Percentiles rank a stretch among this genome's conserved stretches.
These are phyloP conservation scores for Rhagophthalmus giganteus DNA, from an alignment of 2,888 invertebrate species.

Conservation along the genomic window DNA sequence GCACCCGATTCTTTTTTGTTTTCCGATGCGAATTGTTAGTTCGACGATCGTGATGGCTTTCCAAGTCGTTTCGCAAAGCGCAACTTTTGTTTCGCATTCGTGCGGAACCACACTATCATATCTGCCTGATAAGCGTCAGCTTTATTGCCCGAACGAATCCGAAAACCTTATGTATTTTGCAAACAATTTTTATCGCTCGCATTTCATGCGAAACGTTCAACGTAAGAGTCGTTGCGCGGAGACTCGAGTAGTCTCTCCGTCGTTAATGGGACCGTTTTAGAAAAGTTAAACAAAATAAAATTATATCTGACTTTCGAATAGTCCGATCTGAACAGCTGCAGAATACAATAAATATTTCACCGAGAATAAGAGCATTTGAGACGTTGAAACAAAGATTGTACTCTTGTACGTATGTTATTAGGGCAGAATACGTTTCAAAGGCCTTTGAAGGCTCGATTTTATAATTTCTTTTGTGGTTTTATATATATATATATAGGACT, in stretches of 20 bases:
- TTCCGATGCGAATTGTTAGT: neutral
- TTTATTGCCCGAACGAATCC: constrained; percentile 28
- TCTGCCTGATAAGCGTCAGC: constrained; percentile 18
- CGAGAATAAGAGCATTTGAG: constrained; percentile 23
- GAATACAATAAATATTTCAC: constrained; percentile 30
- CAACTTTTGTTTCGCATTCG: neutral
- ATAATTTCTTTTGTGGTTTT: constrained; percentile 23
- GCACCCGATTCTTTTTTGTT: neutral
- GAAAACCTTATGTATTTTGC: constrained; percentile 21
- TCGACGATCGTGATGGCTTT: neutral
- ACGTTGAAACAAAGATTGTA: constrained; percentile 27
- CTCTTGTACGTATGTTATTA: constrained; percentile 10
- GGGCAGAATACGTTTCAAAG: constrained; percentile 21
- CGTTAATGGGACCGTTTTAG: no score
- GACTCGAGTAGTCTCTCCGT: no score
- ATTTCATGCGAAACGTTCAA: no score
- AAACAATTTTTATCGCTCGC: constrained; percentile 7
- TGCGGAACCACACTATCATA: neutral
- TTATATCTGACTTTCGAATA: constrained; percentile 29
- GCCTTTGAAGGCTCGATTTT: constrained; percentile 19
- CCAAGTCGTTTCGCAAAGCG: neutral
- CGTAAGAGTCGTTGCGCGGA: no score
- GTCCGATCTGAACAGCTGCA: constrained; percentile 24
- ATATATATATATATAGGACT: no score
- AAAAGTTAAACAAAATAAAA: constrained; percentile 18